Base-by-base conservation (phyloP, 2,888 invertebrate genomes). In the Poecilobothrus nobilitatus region DNA sequence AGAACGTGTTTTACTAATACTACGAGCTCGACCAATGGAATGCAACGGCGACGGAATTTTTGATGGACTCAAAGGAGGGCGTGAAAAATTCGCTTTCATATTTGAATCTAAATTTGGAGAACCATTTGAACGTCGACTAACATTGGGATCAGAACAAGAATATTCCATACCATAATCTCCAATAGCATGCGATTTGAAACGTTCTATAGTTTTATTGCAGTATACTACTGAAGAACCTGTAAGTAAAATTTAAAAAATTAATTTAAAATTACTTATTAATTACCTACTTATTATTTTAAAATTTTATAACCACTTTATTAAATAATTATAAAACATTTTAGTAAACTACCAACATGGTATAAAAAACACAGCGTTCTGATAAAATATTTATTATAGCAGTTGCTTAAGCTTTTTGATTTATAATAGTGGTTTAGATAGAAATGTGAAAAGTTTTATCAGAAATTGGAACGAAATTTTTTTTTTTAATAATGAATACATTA, bases 11-110 rank as follows among this genome's bases (percentile, higher is more conserved):
- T 82, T 74, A 81, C 80, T 74, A 70, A 78, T 78, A 80, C 83
- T 76, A 68, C 82, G 78, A 68, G 78, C 76, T 68, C 86, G 84
- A 41, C 87, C 83, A 20, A 88, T 77, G 0, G 87, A 86, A 74
- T 89, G 89, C 72, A 91, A 86, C 6, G 92, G 92, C 68, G 91
- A 91, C 4, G 92, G 92, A 77, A 92, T 91, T 80, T 91, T 91
- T 3, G 89, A 86, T 20, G 89, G 86, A 63, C 87, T 86, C 69
- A 81, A 78, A 2, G 82, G 82, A 18, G 82, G 81, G 6, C 75
- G 76, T 18, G 66, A 66, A 53, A 61, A 53, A 53, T 53, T 53
- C 18, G 67, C 10, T 27, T 69, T 68, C 70, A 67, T 70, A 68
- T 18, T 70, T 68, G 22, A 18, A 63, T 44, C 64, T 68, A 18